phyloP scores from a whole-genome alignment of 2,113 vertebrate species.

The Bubo bubo region DNA sequence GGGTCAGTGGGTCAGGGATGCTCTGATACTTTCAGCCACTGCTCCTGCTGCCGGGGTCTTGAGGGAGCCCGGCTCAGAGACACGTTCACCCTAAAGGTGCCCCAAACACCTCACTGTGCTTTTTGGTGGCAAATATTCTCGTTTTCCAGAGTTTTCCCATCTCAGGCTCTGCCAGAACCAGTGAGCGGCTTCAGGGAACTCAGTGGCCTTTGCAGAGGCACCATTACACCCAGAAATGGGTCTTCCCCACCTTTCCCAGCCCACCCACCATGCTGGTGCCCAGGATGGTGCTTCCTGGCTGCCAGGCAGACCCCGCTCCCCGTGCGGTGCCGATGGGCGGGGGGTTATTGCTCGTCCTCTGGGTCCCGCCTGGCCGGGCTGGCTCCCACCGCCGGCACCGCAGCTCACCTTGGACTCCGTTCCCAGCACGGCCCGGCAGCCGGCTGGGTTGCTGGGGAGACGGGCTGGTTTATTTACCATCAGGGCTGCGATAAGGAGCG shows the following conservation, averaged over 20 bases:
- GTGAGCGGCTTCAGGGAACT: fast-evolving
- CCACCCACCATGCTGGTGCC: fast-evolving
- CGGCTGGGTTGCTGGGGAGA: constrained; percentile 56
- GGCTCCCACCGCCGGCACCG: neutral
- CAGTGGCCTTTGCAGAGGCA: neutral
- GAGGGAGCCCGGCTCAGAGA: neutral
- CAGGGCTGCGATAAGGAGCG: constrained; percentile 40
- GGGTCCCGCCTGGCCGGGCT: neutral
- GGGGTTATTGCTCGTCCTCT: neutral
- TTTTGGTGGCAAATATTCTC: neutral
- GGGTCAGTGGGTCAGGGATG: constrained; percentile 52
- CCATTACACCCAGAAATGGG: neutral
- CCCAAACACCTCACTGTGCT: neutral
- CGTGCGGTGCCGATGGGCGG: fast-evolving
- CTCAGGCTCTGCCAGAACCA: neutral
- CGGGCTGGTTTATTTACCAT: constrained; percentile 54
- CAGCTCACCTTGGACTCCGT: constrained; percentile 41
- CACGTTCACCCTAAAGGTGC: neutral
- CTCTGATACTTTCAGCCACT: neutral
- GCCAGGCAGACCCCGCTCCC: fast-evolving
- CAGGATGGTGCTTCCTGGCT: fast-evolving
- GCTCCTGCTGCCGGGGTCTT: neutral
- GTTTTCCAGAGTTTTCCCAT: neutral
- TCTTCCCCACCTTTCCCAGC: neutral
- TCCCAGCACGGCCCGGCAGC: neutral